Evolutionary conservation across 1,140 invertebrate genomes (phyloP).

Genomic region (Asbolus verrucosus): DNA sequence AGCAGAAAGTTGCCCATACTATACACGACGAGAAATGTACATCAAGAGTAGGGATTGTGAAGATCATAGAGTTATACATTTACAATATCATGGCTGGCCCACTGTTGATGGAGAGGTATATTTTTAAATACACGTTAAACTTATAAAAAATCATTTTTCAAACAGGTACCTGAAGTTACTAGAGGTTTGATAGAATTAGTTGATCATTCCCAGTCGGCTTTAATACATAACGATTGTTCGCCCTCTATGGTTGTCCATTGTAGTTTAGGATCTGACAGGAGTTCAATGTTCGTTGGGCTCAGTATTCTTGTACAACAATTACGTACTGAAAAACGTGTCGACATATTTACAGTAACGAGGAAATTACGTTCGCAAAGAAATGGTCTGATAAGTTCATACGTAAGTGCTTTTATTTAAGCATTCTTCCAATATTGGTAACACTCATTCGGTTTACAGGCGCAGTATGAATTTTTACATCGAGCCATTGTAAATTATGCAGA

Average conservation of each 20-base stretch:
- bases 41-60: constrained; percentile 84
- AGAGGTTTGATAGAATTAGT: constrained; percentile 85
- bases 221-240: constrained; percentile 66
- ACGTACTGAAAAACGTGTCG: constrained; percentile 83
- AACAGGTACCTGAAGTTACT: constrained; percentile 78
- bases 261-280: constrained; percentile 85
- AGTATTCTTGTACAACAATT: constrained; percentile 88
- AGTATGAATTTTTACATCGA: constrained; percentile 92
- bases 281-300: constrained; percentile 89
- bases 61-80: constrained; percentile 83
- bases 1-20: constrained; percentile 89
- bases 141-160: constrained; percentile 13
- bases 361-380: constrained; percentile 87
- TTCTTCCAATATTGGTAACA: neutral
- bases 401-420: constrained; percentile 67
- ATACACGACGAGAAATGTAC: constrained; percentile 84
- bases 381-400: constrained; percentile 85
- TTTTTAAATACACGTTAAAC: neutral
- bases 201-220: constrained; percentile 72
- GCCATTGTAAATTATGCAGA: constrained; percentile 91
- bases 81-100: constrained; percentile 91
- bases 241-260: constrained; percentile 85
- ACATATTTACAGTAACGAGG: constrained; percentile 85
- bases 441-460: constrained; percentile 75
- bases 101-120: constrained; percentile 84